These are phyloP conservation scores for Laothoe populi DNA, from an alignment of 2,888 invertebrate genomes.

Conservation along the genomic window DNA sequence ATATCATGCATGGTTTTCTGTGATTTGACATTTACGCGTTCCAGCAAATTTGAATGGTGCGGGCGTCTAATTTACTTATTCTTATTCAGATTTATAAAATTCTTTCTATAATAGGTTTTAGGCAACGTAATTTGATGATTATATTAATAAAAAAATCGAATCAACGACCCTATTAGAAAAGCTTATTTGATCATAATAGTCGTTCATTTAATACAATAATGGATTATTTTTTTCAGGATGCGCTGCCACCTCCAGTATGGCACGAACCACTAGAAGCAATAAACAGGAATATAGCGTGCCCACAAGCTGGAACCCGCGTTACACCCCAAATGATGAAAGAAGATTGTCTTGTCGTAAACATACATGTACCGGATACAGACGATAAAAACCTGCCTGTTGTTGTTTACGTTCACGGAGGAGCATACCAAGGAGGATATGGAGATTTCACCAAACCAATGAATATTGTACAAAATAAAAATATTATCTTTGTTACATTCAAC, in stretches of 20 bases:
- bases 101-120: no score
- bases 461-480: slow-evolving; percentile 46
- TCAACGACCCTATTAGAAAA: no score
- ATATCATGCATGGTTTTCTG: no score
- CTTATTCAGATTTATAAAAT: no score
- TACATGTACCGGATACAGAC: slow-evolving; percentile 57
- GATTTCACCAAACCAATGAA: slow-evolving; percentile 45
- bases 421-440: slow-evolving; percentile 60
- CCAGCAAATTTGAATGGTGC: no score
- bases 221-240: slow-evolving; percentile 44
- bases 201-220: neutral
- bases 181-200: no score
- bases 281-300: slow-evolving; percentile 45
- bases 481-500: slow-evolving; percentile 59
- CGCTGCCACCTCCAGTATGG: slow-evolving; percentile 53
- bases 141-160: no score
- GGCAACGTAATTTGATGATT: no score
- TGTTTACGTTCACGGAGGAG: slow-evolving; percentile 73
- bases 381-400: slow-evolving; percentile 60
- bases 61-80: no score
- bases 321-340: slow-evolving; percentile 41
- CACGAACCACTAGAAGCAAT: slow-evolving; percentile 47
- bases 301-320: slow-evolving; percentile 38
- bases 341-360: slow-evolving; percentile 64
- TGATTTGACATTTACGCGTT: no score